A percentile compares a stretch with the other conserved stretches of the same genome.
These are phyloP conservation scores for Stigmatopora argus DNA, from an alignment of 2,113 vertebrate genomes.

Conservation along the genomic window DNA sequence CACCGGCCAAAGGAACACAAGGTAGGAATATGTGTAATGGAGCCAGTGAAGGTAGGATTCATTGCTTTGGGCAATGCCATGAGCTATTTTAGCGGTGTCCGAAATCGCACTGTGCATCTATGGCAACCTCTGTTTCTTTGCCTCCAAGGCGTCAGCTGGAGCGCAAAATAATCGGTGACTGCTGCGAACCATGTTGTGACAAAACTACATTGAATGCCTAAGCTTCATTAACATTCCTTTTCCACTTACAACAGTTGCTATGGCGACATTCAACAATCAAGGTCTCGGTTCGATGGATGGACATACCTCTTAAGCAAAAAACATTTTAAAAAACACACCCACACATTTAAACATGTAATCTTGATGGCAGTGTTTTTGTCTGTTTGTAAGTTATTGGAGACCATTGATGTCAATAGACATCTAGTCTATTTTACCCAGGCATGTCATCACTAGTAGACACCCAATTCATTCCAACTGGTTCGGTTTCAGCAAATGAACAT, in stretches of 20 bases:
- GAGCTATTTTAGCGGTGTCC: conserved; percentile 6
- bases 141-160: not conserved
- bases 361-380: no score
- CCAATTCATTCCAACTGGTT: no score
- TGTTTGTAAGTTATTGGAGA: no score
- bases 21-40: conserved; percentile 3
- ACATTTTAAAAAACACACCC: no score
- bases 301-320: not conserved
- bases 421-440: no score
- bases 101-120: conserved; percentile 7
- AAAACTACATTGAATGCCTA: not conserved
- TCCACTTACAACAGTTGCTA: conserved; percentile 6
- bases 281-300: conserved; percentile 8
- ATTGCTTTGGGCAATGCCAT: conserved; percentile 24
- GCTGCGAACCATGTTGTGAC: not conserved
- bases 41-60: not conserved
- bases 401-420: no score
- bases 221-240: not conserved
- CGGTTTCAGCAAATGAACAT: no score
- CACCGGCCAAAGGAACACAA: conserved; percentile 1
- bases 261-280: conserved; percentile 3
- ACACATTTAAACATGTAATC: no score
- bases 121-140: conserved; percentile 13
- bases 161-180: conserved; percentile 10
- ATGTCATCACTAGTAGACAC: no score